Conservation (phyloP, 2,797 vertebrate species). For the Botia kubotai region DNA sequence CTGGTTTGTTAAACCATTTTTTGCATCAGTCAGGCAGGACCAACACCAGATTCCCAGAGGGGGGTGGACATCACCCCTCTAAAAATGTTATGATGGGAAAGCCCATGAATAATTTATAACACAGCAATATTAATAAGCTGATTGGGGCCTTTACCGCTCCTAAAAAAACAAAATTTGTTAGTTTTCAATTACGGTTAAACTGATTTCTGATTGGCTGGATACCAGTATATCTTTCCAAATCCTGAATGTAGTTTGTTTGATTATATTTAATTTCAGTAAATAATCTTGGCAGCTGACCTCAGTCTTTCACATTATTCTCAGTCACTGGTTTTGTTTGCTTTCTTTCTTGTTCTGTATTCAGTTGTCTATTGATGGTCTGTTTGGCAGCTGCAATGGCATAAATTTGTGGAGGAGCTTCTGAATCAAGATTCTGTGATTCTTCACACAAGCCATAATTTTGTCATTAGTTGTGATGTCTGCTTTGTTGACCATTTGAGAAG, state of each 20-base stretch:
- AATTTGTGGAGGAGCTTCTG: background rate
- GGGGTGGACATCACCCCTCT: constrained; percentile 11
- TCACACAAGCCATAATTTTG: constrained; percentile 34
- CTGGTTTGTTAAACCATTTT: constrained; percentile 17
- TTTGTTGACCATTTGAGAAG: constrained; percentile 32
- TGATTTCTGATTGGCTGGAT: background rate
- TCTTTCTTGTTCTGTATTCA: constrained; percentile 36
- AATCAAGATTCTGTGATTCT: constrained; percentile 16
- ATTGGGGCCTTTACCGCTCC: constrained; percentile 17
- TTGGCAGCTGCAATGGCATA: constrained; percentile 16
- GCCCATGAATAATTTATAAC: constrained; percentile 51
- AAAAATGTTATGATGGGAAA: constrained; percentile 35
- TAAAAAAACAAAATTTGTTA: constrained; percentile 18
- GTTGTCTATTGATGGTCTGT: constrained; percentile 26
- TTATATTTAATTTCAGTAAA: constrained; percentile 26
- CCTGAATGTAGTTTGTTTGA: constrained; percentile 17
- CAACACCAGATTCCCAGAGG: constrained; percentile 24
- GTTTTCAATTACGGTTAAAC: constrained; percentile 12
- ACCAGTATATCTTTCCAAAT: background rate
- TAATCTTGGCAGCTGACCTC: constrained; percentile 11
- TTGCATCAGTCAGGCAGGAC: constrained; percentile 43
- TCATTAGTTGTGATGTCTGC: constrained; percentile 24
- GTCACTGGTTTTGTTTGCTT: constrained; percentile 11
- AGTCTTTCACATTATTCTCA: constrained; percentile 8
- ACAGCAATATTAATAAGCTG: constrained; percentile 47